Evolutionary conservation across 2,888 invertebrate genomes (phyloP).

Genomic region (Scelioninae gen. 1): DNA sequence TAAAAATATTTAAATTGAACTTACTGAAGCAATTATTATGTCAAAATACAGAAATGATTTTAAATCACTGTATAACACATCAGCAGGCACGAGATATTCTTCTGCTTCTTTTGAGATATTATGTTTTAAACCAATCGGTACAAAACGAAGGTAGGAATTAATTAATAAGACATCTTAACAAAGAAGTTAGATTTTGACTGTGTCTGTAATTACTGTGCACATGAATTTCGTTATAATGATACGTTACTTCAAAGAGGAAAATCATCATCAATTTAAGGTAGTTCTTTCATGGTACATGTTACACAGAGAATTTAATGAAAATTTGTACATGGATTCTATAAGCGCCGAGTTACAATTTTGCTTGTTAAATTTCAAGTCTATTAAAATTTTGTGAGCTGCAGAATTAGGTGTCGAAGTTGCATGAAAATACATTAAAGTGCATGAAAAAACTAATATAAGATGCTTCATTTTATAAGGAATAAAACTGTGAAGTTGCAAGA

Average conservation of each 20-base stretch:
- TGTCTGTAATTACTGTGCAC: constrained; percentile 32
- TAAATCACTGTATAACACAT: constrained; percentile 57
- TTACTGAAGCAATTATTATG: constrained; percentile 66
- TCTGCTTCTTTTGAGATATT: constrained; percentile 16
- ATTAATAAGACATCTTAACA: neutral
- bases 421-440: too few relatives aligned
- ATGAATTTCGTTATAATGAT: constrained; percentile 40
- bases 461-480: too few relatives aligned
- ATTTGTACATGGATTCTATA: too few relatives aligned
- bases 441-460: too few relatives aligned
- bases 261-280: too few relatives aligned
- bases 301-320: too few relatives aligned
- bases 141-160: constrained; percentile 10
- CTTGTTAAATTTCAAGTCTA: too few relatives aligned
- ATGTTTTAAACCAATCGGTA: constrained; percentile 31
- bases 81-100: constrained; percentile 43
- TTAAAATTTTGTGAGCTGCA: too few relatives aligned
- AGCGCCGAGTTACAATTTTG: too few relatives aligned
- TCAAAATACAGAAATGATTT: constrained; percentile 58
- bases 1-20: constrained; percentile 37
- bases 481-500: too few relatives aligned
- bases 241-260: neutral
- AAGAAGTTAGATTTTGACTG: constrained; percentile 41
- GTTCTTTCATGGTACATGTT: too few relatives aligned
- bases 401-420: too few relatives aligned